Evolutionary conservation across 2,888 invertebrate species (phyloP), one percentile per base, ranked within the genome.

Genomic region (Mylabris sibirica): DNA sequence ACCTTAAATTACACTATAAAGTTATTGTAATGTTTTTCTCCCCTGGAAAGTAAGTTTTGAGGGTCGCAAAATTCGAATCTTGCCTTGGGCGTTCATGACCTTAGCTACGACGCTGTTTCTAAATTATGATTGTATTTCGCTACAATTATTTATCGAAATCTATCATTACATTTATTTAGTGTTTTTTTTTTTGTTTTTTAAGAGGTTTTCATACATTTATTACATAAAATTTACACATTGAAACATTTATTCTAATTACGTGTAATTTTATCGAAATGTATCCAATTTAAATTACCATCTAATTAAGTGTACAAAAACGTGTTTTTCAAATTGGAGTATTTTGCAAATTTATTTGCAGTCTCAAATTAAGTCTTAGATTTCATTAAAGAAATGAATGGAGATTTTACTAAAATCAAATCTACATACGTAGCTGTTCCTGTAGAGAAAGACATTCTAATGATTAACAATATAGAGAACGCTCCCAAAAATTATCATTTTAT

Each of bases 61-160:
- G n/a, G n/a, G n/a, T n/a, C n/a, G n/a, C n/a, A n/a, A n/a, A n/a
- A n/a, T n/a, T n/a, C n/a, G n/a, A n/a, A n/a, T n/a, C n/a, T n/a
- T n/a, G n/a, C n/a, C n/a, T n/a, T n/a, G n/a, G n/a, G n/a, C n/a
- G n/a, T n/a, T n/a, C n/a, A n/a, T n/a, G n/a, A n/a, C n/a, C n/a
- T n/a, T n/a, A n/a, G n/a, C n/a, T n/a, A n/a, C n/a, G n/a, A n/a
- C n/a, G n/a, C n/a, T n/a, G n/a, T n/a, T n/a, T 72, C 73, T 68
- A 65, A 73, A 67, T 60, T 75, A 76, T 79, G 79, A 79, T 79
- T 79, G 79, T 78, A 74, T 79, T 70, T 78, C 79, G 79, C 79
- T 79, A 78, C 76, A 75, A 68, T 72, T 76, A 71, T 62, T 49
- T 63, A 44, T 68, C 64, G 34, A 72, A 69, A 60, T 53, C 38